These are phyloP conservation scores for Minunthozetes semirufus DNA, from an alignment of 2,888 invertebrate species.

Conservation along the genomic window DNA sequence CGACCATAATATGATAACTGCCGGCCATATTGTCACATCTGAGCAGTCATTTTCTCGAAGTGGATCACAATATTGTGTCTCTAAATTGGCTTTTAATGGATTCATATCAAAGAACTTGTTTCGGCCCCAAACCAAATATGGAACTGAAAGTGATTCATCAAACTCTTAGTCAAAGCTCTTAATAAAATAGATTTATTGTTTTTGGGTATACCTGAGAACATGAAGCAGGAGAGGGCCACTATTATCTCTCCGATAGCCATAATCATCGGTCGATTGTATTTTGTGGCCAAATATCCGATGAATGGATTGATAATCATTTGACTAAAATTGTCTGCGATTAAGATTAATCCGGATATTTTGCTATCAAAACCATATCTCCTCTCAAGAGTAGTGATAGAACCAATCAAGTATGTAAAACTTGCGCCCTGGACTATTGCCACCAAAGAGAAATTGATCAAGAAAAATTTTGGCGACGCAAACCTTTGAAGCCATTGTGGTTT, in stretches of 20 bases:
- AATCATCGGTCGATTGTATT: slow-evolving; percentile 37
- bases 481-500: slow-evolving; percentile 41
- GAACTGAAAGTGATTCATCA: no score
- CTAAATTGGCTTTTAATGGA: no score
- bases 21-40: no score
- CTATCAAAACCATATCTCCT: slow-evolving; percentile 39
- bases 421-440: slow-evolving; percentile 40
- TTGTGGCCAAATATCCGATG: slow-evolving; percentile 39
- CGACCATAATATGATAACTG: slow-evolving; percentile 38
- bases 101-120: no score
- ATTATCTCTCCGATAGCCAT: slow-evolving; percentile 38
- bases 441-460: slow-evolving; percentile 37
- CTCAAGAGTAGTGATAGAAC: slow-evolving; percentile 39
- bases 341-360: slow-evolving; percentile 38
- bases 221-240: slow-evolving; percentile 37
- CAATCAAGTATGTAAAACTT: slow-evolving; percentile 39
- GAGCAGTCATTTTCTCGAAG: no score
- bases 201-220: no score
- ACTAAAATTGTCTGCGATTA: slow-evolving; percentile 39
- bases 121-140: no score
- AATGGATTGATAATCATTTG: slow-evolving; percentile 29
- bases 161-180: no score
- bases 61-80: no score
- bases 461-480: slow-evolving; percentile 40
- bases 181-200: no score